phyloP scores from a whole-genome alignment of 2,888 invertebrate genomes.

The Bombylius discolor region DNA sequence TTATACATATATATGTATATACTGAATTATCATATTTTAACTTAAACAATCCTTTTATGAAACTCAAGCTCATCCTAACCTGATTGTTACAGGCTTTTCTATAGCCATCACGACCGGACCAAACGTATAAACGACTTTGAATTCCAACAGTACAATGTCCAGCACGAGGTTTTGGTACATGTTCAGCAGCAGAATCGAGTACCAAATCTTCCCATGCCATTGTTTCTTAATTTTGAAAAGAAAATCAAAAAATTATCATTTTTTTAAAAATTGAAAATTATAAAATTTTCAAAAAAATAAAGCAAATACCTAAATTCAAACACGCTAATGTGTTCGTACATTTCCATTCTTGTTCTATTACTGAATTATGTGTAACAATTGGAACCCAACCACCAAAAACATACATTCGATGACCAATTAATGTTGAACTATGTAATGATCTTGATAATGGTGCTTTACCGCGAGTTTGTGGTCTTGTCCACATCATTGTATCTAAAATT shows the following conservation, averaged over 20 bases:
- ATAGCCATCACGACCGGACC: slow-evolving; percentile 98
- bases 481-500: slow-evolving; percentile 69
- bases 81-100: slow-evolving; percentile 99
- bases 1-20: too few relatives aligned
- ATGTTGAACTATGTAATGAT: slow-evolving; percentile 90
- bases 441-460: slow-evolving; percentile 86
- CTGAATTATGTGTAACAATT: slow-evolving; percentile 78
- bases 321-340: slow-evolving; percentile 95
- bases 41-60: too few relatives aligned
- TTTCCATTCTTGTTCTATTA: slow-evolving; percentile 97
- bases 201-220: slow-evolving; percentile 89
- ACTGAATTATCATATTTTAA: too few relatives aligned
- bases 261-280: neutral
- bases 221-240: slow-evolving; percentile 44
- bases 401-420: slow-evolving; percentile 92
- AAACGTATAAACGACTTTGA: slow-evolving; percentile 90
- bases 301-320: slow-evolving; percentile 59
- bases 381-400: slow-evolving; percentile 99
- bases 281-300: neutral
- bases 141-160: slow-evolving; percentile 97
- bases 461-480: slow-evolving; percentile 78
- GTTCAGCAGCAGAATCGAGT: slow-evolving; percentile 76
- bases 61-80: slow-evolving; percentile 43
- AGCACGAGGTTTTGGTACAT: slow-evolving; percentile 86
- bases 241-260: slow-evolving; percentile 1